Base-by-base conservation (phyloP, 2,797 vertebrate species). In the Delichon dasypus region DNA sequence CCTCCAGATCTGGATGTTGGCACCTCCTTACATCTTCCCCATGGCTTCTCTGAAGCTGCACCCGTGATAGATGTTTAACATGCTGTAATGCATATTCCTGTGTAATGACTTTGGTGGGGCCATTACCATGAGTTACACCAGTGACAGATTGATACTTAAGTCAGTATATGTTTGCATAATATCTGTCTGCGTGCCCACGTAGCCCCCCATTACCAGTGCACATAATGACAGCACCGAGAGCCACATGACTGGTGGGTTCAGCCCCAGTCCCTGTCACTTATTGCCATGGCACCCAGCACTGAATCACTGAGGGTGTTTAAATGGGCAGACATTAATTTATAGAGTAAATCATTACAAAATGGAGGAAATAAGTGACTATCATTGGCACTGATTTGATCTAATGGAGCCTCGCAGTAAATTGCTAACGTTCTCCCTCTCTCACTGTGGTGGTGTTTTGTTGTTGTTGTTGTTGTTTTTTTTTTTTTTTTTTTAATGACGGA, bases 91-190 rank as follows among this genome's bases (percentile, higher is more conserved):
- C 86, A 70, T 45, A 94, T 94, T 91, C 65, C 74, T 48, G 85
- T n/a, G 67, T 89, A 94, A 93, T 77, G 92, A 85, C 86, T 93
- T 94, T 90, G 93, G 88, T 95, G 93, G 89, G 81, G 84, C 90
- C 90, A 77, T 94, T 92, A 90, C 90, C 77, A 25, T 42, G 93
- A 95, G 92, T 87, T 90, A 94, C 92, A 77, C 79, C 84, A 48
- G 89, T 90, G 90, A 95, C 90, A 95, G 93, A 93, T 85, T 92
- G 94, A 90, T 93, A 87, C 86, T 90, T 89, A 82, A 94, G 94
- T 89, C 94, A 89, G 90, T 93, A 45, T 71, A 94, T 85, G 92
- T 97, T 95, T 94, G 89, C 78, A 94, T 88, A 96, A 95, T 96
- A 93, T 89, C 88, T 90, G 88, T 70, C 92, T 81, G 29, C 3